Evolutionary conservation across 2,113 vertebrate genomes (phyloP).

Genomic region (Burhinus bistriatus): DNA sequence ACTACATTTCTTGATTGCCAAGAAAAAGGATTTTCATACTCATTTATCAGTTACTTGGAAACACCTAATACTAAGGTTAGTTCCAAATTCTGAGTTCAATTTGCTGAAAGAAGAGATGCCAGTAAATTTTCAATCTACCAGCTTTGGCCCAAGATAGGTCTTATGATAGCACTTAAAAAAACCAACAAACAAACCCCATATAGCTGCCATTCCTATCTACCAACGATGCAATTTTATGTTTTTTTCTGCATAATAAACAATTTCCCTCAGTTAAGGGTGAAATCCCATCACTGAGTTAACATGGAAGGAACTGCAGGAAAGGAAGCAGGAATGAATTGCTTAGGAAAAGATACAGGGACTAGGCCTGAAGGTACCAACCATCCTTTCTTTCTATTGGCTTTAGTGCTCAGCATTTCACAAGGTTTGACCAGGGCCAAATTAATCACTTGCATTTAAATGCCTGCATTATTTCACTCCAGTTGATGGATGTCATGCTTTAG

Average conservation of each 20-base stretch:
- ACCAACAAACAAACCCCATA: too few species aligned
- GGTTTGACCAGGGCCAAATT: background rate
- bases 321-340: background rate
- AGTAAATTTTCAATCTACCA: background rate
- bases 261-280: background rate
- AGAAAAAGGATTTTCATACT: background rate
- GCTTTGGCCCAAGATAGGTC: background rate
- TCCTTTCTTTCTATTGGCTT: background rate
- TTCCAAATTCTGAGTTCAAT: background rate
- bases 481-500: background rate
- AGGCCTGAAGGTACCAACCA: background rate
- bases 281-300: background rate
- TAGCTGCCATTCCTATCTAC: background rate
- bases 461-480: background rate
- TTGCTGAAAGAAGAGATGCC: background rate
- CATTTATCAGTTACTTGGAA: slow-evolving; percentile 2
- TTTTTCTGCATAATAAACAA: background rate
- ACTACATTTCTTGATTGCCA: background rate
- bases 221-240: background rate
- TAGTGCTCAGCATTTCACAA: background rate
- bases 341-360: background rate
- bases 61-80: background rate
- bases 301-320: background rate
- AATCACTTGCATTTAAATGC: background rate
- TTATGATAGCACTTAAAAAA: background rate